Percentiles rank a stretch among this genome's conserved stretches.
Conservation (phyloP, 2,113 vertebrate genomes). For the Lasiurus borealis region DNA sequence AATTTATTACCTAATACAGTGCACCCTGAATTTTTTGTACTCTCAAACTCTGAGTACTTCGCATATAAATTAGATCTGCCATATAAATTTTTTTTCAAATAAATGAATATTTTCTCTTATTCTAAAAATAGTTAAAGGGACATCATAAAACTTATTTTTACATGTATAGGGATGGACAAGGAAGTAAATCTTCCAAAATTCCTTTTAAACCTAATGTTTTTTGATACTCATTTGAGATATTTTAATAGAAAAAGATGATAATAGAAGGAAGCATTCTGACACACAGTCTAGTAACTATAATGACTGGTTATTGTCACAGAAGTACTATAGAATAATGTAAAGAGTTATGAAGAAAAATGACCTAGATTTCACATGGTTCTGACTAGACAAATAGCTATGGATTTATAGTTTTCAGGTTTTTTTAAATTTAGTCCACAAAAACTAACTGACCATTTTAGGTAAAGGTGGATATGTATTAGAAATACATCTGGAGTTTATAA, state of each 20-base stretch:
- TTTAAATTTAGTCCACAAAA: neutral
- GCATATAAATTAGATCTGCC: neutral
- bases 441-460: neutral
- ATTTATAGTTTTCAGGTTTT: neutral
- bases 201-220: neutral
- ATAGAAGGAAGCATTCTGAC: neutral
- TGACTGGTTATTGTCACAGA: neutral
- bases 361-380: neutral
- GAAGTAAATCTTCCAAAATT: neutral
- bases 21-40: neutral
- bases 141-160: neutral
- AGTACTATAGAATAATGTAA: neutral
- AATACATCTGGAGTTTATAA: neutral
- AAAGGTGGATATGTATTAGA: constrained; percentile 8
- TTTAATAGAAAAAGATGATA: neutral
- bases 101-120: neutral
- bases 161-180: neutral
- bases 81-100: neutral
- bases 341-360: neutral
- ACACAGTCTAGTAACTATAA: neutral
- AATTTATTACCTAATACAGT: neutral
- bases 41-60: neutral
- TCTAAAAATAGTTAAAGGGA: neutral
- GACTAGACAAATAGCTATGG: neutral
- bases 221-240: neutral